Conservation (phyloP, 2,797 vertebrate genomes). For the Acrocephalus scirpaceus region DNA sequence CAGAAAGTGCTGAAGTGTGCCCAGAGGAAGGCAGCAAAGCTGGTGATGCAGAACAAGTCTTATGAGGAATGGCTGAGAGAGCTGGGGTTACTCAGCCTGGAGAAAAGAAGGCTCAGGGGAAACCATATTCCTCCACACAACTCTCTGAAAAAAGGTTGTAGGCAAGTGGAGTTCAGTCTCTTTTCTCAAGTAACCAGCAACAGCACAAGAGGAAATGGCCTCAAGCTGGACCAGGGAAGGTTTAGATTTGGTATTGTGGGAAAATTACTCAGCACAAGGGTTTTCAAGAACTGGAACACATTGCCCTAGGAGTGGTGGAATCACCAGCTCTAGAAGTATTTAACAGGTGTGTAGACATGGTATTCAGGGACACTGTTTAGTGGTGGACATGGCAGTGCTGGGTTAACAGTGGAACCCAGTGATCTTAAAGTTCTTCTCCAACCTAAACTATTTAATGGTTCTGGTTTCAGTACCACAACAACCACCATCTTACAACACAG, state of each 20-base stretch:
- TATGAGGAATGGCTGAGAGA: neutral
- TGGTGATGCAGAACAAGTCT: neutral
- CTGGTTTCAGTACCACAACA: neutral
- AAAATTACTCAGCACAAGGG: neutral
- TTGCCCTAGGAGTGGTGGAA: neutral
- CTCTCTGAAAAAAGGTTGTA: neutral
- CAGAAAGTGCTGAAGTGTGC: neutral
- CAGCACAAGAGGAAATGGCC: neutral
- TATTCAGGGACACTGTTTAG: neutral
- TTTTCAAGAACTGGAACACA: neutral
- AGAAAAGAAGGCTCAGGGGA: neutral
- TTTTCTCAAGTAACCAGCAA: neutral
- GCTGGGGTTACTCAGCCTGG: neutral
- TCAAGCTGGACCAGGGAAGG: neutral
- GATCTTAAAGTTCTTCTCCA: neutral
- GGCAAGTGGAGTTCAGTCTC: neutral
- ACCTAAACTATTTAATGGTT: neutral
- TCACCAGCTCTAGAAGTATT: neutral
- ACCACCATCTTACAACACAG: neutral
- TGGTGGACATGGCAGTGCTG: neutral
- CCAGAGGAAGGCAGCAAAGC: neutral
- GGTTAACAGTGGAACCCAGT: neutral
- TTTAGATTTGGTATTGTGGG: neutral
- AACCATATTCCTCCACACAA: neutral
- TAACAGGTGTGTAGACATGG: neutral